A percentile compares a stretch with the other conserved stretches of the same genome.
phyloP scores from a whole-genome alignment of 2,797 vertebrate species.

The Darevskia mixta region DNA sequence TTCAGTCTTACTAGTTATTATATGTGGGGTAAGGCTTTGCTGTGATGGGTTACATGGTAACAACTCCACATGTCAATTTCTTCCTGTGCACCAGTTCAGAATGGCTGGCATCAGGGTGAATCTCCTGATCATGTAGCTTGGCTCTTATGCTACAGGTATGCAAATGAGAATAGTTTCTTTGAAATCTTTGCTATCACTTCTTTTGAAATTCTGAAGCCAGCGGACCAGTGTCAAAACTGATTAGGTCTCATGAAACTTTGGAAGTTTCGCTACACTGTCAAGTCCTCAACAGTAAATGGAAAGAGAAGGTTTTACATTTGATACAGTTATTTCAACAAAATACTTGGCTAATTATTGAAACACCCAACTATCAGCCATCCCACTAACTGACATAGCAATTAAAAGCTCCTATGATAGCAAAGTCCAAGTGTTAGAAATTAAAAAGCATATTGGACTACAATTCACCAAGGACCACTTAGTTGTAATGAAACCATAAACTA shows the following conservation, averaged over 20 bases:
- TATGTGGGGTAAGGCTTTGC: neutral
- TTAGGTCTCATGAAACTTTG: neutral
- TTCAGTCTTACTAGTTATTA: neutral
- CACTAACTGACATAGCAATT: slow-evolving; percentile 12
- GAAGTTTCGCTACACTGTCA: neutral
- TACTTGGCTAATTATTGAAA: slow-evolving; percentile 8
- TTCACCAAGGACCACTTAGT: slow-evolving; percentile 41
- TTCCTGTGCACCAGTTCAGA: neutral
- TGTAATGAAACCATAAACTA: slow-evolving; percentile 41
- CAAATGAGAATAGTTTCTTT: neutral
- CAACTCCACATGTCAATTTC: neutral
- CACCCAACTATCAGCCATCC: neutral
- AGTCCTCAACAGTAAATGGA: neutral
- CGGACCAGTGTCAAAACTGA: neutral
- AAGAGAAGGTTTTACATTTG: neutral
- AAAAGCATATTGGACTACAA: slow-evolving; percentile 25
- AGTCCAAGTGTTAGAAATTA: slow-evolving; percentile 32
- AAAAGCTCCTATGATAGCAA: slow-evolving; percentile 30
- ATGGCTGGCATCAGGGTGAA: neutral
- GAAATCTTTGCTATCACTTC: neutral
- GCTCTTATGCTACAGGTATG: neutral
- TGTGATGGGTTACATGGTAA: neutral
- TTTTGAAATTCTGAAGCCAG: neutral
- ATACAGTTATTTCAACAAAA: neutral
- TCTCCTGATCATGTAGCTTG: neutral